phyloP scores from a whole-genome alignment of 2,888 invertebrate species.

The Plemyria rubiginata region DNA sequence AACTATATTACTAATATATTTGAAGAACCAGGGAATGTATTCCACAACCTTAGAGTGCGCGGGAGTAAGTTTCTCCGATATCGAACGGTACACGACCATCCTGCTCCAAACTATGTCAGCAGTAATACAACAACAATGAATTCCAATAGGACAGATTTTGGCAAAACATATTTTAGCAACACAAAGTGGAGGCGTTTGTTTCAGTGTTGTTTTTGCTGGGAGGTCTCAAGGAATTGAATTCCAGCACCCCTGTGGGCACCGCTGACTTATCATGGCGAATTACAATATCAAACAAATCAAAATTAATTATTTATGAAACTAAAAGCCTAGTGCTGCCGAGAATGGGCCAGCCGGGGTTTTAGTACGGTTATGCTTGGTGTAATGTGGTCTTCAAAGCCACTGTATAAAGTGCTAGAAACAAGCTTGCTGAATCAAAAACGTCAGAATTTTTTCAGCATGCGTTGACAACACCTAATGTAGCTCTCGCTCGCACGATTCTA shows the following conservation, averaged over 20 bases:
- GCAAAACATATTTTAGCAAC: conserved; percentile 22
- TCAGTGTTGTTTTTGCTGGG: conserved; percentile 49
- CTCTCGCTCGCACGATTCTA: too few species aligned
- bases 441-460: neutral
- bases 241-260: conserved; percentile 45
- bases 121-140: neutral
- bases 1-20: too few species aligned
- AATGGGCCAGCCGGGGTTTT: conserved; percentile 1
- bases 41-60: too few species aligned
- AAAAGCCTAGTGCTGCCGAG: conserved; percentile 14
- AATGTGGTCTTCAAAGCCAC: conserved; percentile 1
- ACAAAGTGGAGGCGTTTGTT: conserved; percentile 41
- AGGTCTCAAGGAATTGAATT: conserved; percentile 56
- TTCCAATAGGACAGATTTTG: neutral
- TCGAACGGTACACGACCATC: neutral
- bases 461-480: too few species aligned
- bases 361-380: conserved; percentile 1
- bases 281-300: conserved; percentile 59
- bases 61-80: too few species aligned
- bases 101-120: too few species aligned
- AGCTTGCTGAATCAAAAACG: neutral
- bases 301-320: conserved; percentile 62
- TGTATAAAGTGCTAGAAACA: neutral
- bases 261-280: conserved; percentile 60
- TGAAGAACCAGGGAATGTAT: too few species aligned